Conservation (phyloP, 2,797 vertebrate species). For the Microchirus variegatus region DNA sequence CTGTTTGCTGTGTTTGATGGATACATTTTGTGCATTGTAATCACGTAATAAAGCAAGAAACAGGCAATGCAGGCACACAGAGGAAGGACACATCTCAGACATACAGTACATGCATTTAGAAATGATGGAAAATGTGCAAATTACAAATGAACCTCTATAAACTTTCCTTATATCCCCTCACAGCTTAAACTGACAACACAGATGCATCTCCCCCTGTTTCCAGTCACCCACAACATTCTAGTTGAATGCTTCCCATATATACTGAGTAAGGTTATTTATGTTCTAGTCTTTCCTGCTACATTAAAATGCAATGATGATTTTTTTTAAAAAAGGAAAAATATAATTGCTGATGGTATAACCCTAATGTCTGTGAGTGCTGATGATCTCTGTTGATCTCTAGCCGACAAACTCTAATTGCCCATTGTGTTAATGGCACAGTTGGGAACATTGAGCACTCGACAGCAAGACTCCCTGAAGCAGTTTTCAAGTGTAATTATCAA, state of each 20-base stretch:
- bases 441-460: slow-evolving; percentile 36
- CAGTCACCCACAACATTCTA: slow-evolving; percentile 7
- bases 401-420: slow-evolving; percentile 16
- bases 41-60: slow-evolving; percentile 19
- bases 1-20: slow-evolving; percentile 14
- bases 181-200: neutral
- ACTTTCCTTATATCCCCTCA: neutral
- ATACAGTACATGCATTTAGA: too few relatives aligned
- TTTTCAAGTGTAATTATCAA: slow-evolving; percentile 39
- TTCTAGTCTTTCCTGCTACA: slow-evolving; percentile 15
- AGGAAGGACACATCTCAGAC: too few relatives aligned
- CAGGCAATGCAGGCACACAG: neutral
- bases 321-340: slow-evolving; percentile 25
- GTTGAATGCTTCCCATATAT: slow-evolving; percentile 21
- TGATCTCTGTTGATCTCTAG: slow-evolving; percentile 11
- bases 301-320: slow-evolving; percentile 39
- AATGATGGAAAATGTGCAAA: neutral
- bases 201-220: slow-evolving; percentile 1
- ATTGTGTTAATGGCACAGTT: slow-evolving; percentile 44
- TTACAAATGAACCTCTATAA: neutral
- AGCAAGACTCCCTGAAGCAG: slow-evolving; percentile 30
- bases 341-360: slow-evolving; percentile 11
- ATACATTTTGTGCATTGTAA: slow-evolving; percentile 1
- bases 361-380: slow-evolving; percentile 16
- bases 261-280: slow-evolving; percentile 13